These are phyloP conservation scores for Steinernema feltiae DNA, from an alignment of 1,140 invertebrate species.

Conservation along the genomic window DNA sequence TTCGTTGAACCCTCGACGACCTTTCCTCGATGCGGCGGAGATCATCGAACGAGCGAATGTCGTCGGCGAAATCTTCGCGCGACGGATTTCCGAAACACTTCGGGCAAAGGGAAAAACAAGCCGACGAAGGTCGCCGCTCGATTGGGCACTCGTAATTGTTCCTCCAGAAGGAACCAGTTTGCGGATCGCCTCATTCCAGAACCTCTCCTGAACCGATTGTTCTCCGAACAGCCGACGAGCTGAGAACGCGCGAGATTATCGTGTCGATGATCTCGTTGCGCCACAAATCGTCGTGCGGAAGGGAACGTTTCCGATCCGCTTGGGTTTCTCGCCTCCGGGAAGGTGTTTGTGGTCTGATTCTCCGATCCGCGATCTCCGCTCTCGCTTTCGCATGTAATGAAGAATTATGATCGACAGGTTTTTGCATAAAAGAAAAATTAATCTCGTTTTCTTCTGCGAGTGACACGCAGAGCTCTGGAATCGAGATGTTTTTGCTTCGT, in stretches of 20 bases:
- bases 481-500: too few species aligned
- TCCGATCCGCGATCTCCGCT: background rate
- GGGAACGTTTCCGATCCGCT: background rate
- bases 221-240: too few species aligned
- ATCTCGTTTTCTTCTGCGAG: background rate
- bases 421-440: background rate
- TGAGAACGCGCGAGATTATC: too few species aligned
- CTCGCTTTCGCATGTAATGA: background rate
- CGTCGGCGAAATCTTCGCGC: background rate
- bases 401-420: background rate
- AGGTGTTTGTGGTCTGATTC: background rate
- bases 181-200: background rate
- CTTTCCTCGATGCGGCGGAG: background rate
- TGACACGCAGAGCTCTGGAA: too few species aligned
- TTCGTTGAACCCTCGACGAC: slow-evolving; percentile 7
- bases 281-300: background rate
- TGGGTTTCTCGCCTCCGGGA: background rate
- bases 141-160: background rate
- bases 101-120: background rate
- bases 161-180: background rate
- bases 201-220: too few species aligned
- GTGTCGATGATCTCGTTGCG: background rate
- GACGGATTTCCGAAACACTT: slow-evolving; percentile 10
- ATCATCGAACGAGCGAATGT: background rate
- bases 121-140: background rate